Evolutionary conservation across 2,797 vertebrate genomes (phyloP).

Genomic region (Oreochromis grahami): DNA sequence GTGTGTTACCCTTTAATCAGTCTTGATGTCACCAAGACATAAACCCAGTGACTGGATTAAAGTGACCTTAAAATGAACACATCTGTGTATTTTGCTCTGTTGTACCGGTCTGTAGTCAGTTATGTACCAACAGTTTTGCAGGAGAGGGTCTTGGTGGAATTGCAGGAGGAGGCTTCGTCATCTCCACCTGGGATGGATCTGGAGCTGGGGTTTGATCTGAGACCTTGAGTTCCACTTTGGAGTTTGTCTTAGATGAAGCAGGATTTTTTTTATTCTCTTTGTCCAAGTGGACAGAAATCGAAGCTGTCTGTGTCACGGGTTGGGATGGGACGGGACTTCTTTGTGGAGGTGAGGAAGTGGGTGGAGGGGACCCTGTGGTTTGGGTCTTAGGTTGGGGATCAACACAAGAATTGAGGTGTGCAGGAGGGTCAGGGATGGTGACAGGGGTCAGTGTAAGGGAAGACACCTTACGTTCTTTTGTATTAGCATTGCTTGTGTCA

Average conservation of each 20-base stretch:
- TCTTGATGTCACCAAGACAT: constrained; percentile 10
- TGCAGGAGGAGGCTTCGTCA: constrained; percentile 38
- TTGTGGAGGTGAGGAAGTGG: constrained; percentile 29
- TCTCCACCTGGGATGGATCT: constrained; percentile 36
- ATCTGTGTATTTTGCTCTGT: background rate
- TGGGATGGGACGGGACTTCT: constrained; percentile 36
- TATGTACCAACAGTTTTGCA: constrained; percentile 73
- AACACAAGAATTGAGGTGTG: constrained; percentile 40
- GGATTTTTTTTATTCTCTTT: constrained; percentile 64
- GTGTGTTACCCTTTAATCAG: constrained; percentile 13
- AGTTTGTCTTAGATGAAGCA: constrained; percentile 69
- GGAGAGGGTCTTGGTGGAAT: constrained; percentile 73
- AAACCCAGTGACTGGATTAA: background rate
- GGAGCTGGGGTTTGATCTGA: background rate
- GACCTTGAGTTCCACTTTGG: constrained; percentile 10
- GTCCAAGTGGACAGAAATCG: constrained; percentile 81
- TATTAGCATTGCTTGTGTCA: constrained; percentile 40
- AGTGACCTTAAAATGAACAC: background rate
- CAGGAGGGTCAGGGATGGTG: constrained; percentile 68
- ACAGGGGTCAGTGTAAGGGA: constrained; percentile 83
- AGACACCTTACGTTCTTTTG: constrained; percentile 82
- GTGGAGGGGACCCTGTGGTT: constrained; percentile 23
- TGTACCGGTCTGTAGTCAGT: constrained; percentile 4
- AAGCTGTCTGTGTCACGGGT: constrained; percentile 77
- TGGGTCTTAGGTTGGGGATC: constrained; percentile 29